Evolutionary conservation across 2,113 vertebrate genomes (phyloP).

Genomic region (Nestor notabilis): DNA sequence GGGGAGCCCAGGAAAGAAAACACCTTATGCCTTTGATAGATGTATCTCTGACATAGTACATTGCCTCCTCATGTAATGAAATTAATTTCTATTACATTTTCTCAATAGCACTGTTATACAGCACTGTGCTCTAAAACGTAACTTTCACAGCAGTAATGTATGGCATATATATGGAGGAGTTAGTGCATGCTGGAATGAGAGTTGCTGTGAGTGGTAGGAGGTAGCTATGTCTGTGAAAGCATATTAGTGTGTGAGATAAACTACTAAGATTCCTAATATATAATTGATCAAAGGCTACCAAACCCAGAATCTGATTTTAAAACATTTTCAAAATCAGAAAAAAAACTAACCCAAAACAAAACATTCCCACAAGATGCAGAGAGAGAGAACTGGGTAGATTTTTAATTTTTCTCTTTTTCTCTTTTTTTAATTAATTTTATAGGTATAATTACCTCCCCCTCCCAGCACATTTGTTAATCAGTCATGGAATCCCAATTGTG

Average conservation of each 20-base stretch:
- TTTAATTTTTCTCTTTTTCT: not conserved
- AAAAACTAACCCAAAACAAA: not conserved
- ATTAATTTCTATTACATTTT: not conserved
- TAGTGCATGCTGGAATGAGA: not conserved
- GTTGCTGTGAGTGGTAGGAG: not conserved
- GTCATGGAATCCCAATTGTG: not conserved
- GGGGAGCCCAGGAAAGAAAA: not conserved
- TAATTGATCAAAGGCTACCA: not conserved
- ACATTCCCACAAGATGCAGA: not conserved
- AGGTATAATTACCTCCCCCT: not conserved
- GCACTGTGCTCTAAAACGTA: not conserved
- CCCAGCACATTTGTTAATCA: constrained; percentile 1
- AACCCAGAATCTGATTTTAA: not conserved
- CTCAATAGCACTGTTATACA: not conserved
- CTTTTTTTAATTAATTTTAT: not conserved
- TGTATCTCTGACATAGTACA: not conserved
- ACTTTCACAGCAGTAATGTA: not conserved
- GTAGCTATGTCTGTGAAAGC: not conserved
- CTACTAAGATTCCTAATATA: not conserved
- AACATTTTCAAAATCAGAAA: not conserved
- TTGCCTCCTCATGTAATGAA: accelerated
- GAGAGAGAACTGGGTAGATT: not conserved
- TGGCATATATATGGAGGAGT: not conserved
- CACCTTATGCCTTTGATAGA: not conserved
- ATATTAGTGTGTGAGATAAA: not conserved